Evolutionary conservation across 2,888 invertebrate species (phyloP), one percentile per base, ranked within the genome.

Genomic region (Nomada hirtipes): DNA sequence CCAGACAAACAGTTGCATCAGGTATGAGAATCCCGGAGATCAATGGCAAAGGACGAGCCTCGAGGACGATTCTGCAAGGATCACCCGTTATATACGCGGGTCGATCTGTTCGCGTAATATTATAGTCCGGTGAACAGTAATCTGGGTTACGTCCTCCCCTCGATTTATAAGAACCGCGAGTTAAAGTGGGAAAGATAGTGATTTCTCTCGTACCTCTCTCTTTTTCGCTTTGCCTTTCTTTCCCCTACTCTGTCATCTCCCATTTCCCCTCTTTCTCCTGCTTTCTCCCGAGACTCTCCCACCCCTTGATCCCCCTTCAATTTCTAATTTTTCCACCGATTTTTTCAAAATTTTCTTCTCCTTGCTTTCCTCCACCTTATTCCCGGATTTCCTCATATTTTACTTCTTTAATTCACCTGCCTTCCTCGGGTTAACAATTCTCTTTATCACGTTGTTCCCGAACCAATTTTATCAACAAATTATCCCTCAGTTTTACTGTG

Each of bases 101-200:
- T 75, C 86, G 86, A 88, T 88, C 87, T 83, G 89, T 87, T 86
- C 89, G 88, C 87, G 88, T 87, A 89, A 90, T 88, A 90, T 90
- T 88, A 89, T 89, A 90, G 91, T 90, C 88, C 88, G 87, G 88
- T 89, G 90, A 89, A 83, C 89, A 87, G 90, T 89, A 89, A 91
- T 91, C 91, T 89, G 87, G 89, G 88, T 90, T 91, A 90, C 89
- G 90, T 88, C 90, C 90, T 89, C 88, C 90, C 87, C 89, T 88
- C 87, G 79, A 89, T 89, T 88, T 86, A 82, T 86, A 86, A 86
- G 86, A 88, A 87, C 85, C 79, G 72, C 76, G 82, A 63, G 74
- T 79, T 88, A 77, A 82, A 86, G 79, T 82, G 78, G 86, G 88
- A 88, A 85, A 88, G 86, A 83, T 64, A 76, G 88, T 86, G 84